Evolutionary conservation across 1,140 invertebrate genomes (phyloP), one percentile per base, ranked within the genome.

Genomic region (Nymphalis io): DNA sequence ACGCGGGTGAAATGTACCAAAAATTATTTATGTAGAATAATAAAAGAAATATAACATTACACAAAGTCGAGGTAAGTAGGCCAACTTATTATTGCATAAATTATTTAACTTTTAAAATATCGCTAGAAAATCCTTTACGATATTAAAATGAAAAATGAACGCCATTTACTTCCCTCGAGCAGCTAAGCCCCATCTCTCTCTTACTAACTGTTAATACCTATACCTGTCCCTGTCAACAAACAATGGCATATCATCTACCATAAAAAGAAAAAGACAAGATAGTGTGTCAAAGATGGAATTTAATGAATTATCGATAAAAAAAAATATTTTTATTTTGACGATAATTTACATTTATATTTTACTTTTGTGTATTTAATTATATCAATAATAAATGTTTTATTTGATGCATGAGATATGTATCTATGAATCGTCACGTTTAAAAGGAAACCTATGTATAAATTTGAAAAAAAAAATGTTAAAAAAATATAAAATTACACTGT

Each of bases 191-290:
- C 38, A 62, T 72, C 67, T 77, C 44, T 88, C 83, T 78, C 83
- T 59, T 57, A 59, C 82, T 59, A 65, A 55, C 42, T 2, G 21
- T 66, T 61, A 39, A 60, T 38, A 23, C 62, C 48, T 81, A 71
- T 77, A 72, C 74, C 84, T 80, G 74, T 88, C 88, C 78, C 72
- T 88, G 70, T 89, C 81, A 68, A 79, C 81, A 88, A 90, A 90
- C 88, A 90, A 90, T 89, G 87, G 76, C 76, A 81, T 83, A 87
- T 81, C 83, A 81, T 82, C 81, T 83, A 83, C 80, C 79, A 80
- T 76, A 86, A 88, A 88, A 89, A 88, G 82, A 85, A 80, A 72
- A 85, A 78, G 72, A 68, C 21, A 68, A 57, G 46, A 44, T 62
- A 62, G 46, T 51, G 46, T 20, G 8, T 16, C n/a, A 16, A 20